Conservation (phyloP, 2,888 invertebrate species). For the Incurvaria masculella region DNA sequence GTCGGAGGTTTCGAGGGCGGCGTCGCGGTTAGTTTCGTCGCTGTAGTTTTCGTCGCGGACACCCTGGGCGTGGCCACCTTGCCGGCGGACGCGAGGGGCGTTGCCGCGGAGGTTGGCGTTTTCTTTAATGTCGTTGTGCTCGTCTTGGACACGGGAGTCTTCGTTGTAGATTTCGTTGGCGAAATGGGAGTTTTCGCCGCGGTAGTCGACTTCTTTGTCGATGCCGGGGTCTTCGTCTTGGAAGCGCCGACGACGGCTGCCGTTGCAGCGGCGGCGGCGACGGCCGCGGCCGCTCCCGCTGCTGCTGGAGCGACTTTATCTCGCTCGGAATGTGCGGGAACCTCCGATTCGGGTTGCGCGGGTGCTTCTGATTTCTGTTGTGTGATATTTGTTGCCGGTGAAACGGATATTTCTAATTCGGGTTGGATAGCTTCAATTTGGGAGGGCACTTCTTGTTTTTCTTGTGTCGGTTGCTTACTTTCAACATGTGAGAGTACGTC, state of each 20-base stretch:
- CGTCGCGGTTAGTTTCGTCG: constrained; percentile 24
- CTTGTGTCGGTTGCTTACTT: too few species aligned
- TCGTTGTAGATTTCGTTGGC: background rate
- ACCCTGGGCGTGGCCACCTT: constrained; percentile 15
- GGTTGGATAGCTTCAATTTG: too few species aligned
- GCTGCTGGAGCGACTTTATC: constrained; percentile 21
- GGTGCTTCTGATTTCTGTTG: too few species aligned
- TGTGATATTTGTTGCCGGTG: too few species aligned
- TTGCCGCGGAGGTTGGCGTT: constrained; percentile 17
- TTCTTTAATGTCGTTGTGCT: constrained; percentile 19
- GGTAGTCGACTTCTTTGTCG: constrained; percentile 15
- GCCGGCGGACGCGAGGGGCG: constrained; percentile 11
- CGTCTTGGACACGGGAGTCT: constrained; percentile 16
- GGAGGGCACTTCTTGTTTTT: too few species aligned
- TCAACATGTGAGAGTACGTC: too few species aligned
- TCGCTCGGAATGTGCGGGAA: too few species aligned
- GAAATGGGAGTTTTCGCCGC: constrained; percentile 5
- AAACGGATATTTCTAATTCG: too few species aligned
- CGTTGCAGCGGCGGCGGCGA: constrained; percentile 24
- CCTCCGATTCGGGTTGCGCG: too few species aligned
- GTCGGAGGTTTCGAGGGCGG: too few species aligned
- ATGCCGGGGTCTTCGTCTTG: constrained; percentile 18
- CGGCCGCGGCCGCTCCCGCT: constrained; percentile 23
- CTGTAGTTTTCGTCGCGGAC: constrained; percentile 13
- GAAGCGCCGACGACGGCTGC: constrained; percentile 23